phyloP scores from a whole-genome alignment of 2,888 invertebrate species.

The Mongoloraphidia duomilia region DNA sequence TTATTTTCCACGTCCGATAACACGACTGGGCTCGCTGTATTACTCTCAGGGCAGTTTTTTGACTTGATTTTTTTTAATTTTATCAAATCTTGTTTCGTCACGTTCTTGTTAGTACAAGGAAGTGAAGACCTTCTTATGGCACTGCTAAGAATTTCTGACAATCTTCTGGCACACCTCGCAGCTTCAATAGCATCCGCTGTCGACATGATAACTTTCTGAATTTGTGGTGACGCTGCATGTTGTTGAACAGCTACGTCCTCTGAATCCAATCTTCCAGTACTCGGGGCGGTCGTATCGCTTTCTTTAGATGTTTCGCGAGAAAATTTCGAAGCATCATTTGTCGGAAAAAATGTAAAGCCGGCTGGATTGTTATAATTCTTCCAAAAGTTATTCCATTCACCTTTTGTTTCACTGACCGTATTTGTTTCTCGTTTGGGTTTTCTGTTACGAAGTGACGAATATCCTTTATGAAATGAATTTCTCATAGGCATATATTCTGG shows the following conservation, averaged over 20 bases:
- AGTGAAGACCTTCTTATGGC: conserved; percentile 22
- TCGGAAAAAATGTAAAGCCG: neutral
- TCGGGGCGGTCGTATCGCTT: neutral
- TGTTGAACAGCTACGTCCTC: neutral
- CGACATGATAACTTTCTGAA: conserved; percentile 20
- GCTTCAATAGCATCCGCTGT: conserved; percentile 27
- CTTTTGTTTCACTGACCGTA: conserved; percentile 9
- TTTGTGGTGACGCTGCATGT: neutral
- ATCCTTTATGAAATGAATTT: neutral
- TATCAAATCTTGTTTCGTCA: neutral
- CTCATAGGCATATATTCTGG: neutral
- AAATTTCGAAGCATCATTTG: neutral
- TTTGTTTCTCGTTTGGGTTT: no score
- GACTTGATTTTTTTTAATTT: conserved; percentile 1
- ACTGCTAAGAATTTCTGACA: conserved; percentile 27
- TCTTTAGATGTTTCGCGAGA: neutral
- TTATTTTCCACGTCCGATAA: neutral
- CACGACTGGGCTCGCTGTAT: conserved; percentile 3
- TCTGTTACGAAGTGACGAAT: no score
- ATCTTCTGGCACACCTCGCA: conserved; percentile 25
- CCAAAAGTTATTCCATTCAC: conserved; percentile 34
- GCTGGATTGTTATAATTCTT: conserved; percentile 28
- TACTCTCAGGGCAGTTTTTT: conserved; percentile 18
- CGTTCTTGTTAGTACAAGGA: conserved; percentile 2
- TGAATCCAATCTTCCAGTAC: neutral